phyloP scores from a whole-genome alignment of 2,888 invertebrate genomes.

The Exephanes ischioxanthus region DNA sequence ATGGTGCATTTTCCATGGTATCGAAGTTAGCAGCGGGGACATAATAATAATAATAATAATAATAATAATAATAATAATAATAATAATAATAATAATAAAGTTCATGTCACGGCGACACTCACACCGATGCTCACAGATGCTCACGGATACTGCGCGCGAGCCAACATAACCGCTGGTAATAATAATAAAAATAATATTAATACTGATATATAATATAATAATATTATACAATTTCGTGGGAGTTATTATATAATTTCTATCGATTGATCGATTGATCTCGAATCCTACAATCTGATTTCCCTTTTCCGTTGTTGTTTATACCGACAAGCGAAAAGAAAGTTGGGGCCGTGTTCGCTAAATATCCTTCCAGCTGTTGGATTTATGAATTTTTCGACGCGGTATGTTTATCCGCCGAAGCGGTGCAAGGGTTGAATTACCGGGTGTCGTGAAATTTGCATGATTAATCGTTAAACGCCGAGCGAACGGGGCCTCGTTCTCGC shows the following conservation, averaged over 20 bases:
- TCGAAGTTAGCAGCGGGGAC: background rate
- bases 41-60: background rate
- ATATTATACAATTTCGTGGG: too few species aligned
- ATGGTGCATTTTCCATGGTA: background rate
- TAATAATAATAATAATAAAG: too few species aligned
- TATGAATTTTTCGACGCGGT: conserved; percentile 11
- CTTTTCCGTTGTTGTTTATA: background rate
- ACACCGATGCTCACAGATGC: too few species aligned
- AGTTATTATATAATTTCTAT: too few species aligned
- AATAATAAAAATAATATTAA: too few species aligned
- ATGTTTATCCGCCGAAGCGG: conserved; percentile 22
- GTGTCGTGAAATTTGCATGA: conserved; percentile 57
- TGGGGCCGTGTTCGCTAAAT: background rate
- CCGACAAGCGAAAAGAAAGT: background rate
- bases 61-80: too few species aligned
- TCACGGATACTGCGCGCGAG: too few species aligned
- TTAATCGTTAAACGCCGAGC: conserved; percentile 52
- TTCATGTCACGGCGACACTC: too few species aligned
- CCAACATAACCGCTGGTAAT: too few species aligned
- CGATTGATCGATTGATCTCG: background rate
- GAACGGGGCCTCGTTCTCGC: conserved; percentile 7
- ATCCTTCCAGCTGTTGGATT: background rate
- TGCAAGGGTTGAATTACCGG: conserved; percentile 33
- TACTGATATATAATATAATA: too few species aligned
- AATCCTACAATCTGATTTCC: background rate